A percentile compares a stretch with the other conserved stretches of the same genome.
Evolutionary conservation across 2,113 vertebrate species (phyloP).

Genomic region (Setophaga petechia): DNA sequence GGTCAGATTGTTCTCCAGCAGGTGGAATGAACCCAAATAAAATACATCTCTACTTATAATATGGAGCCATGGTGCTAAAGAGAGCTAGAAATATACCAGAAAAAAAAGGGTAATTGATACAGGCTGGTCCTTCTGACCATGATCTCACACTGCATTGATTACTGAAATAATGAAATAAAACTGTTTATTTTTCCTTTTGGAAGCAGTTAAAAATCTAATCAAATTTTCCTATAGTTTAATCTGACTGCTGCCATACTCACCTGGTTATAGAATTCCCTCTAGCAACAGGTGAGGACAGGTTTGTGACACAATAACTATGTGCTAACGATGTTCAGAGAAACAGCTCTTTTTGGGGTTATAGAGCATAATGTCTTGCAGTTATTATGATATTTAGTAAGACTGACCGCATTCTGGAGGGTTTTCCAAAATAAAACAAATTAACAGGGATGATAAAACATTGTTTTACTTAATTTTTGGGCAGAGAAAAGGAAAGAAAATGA

Average conservation of each 20-base stretch:
- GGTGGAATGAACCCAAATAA: background rate
- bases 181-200: background rate
- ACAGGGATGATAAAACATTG: background rate
- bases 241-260: background rate
- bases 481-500: background rate
- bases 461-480: background rate
- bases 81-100: background rate
- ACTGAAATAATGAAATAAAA: background rate
- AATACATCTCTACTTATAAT: background rate
- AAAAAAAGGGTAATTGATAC: background rate
- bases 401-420: background rate
- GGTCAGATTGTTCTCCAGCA: background rate
- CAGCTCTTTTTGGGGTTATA: background rate
- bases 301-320: background rate
- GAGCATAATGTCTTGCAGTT: background rate
- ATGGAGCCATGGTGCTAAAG: background rate
- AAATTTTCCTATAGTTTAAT: background rate
- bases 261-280: background rate
- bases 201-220: background rate
- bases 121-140: background rate
- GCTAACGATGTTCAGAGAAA: background rate
- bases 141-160: background rate
- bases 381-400: background rate
- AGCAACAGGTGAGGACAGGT: background rate
- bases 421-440: background rate